Base-by-base conservation (phyloP, 2,113 vertebrate genomes). In the Ifrita kowaldi region DNA sequence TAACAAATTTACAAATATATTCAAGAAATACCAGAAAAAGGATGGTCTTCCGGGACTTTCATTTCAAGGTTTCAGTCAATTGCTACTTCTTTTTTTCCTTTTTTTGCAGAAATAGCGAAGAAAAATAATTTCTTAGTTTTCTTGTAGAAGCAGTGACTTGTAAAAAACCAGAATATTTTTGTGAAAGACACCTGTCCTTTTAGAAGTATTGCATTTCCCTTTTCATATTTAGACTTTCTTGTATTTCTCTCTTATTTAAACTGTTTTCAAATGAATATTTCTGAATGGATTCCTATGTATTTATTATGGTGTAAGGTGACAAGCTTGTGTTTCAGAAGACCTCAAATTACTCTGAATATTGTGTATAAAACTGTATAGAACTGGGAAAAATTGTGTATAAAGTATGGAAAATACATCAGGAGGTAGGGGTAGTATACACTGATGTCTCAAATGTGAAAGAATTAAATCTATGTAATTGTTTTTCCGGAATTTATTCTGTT, bases 201-300 rank as follows among this genome's bases (percentile, higher is more conserved):
- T 82, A 37, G 22, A 82, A 95, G 16, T 14, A 57, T 24, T 82
- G 52, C 4, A 23, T 4, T 9, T 79, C 7, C n/a, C 16, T 39
- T 46, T 32, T 33, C 1, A 2, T 56, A 16, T 26, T 60, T 64
- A 33, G 13, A 41, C 18, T 47, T 75, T n/a, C 53, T 26, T 12
- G 6, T 39, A 57, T 52, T 76, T 63, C 41, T 91, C 39, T 7
- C n/a, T 63, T 32, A 21, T 59, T 95, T 89, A 71, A 76, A 33
- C 39, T 87, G 7, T 89, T 91, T 46, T 92, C n/a, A 83, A 78
- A 95, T 94, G 64, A 94, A 88, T 27, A 14, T 73, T 78, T 87
- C 53, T 87, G 78, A 68, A 59, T 59, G 49, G 56, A 85, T 87
- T 64, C 33, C 9, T 16, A 8, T 85, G 44, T 44, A 62, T 71